Conservation (phyloP, 2,888 invertebrate genomes). For the Amiota communis region DNA sequence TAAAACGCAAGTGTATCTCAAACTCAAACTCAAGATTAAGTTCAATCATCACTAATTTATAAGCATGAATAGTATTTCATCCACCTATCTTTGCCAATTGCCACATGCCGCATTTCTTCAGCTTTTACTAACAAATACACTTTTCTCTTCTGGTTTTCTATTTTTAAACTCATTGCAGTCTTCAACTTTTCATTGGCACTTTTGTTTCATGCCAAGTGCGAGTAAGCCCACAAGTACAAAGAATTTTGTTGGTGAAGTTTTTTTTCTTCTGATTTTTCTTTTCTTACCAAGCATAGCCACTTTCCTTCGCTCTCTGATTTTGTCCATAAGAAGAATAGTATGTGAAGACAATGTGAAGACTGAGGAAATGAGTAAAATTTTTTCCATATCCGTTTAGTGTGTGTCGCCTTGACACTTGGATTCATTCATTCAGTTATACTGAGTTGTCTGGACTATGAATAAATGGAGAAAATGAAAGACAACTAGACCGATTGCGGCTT, state of each 20-base stretch:
- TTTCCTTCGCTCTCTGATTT: background rate
- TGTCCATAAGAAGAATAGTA: background rate
- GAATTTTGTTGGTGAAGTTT: too few relatives aligned
- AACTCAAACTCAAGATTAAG: background rate
- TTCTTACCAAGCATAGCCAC: background rate
- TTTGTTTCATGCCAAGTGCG: background rate
- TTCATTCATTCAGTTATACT: background rate
- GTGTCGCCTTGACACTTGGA: conserved; percentile 19
- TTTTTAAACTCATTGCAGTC: background rate
- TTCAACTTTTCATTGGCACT: background rate
- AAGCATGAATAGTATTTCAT: background rate
- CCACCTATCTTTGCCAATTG: background rate
- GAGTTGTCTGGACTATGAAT: too few relatives aligned
- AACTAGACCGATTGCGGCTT: too few relatives aligned
- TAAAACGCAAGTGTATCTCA: background rate
- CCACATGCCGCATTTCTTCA: background rate
- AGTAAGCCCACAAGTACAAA: background rate
- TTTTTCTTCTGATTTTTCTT: background rate
- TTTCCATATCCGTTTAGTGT: conserved; percentile 60
- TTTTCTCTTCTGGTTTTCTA: too few relatives aligned
- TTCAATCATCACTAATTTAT: conserved; percentile 9
- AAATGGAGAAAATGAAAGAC: too few relatives aligned
- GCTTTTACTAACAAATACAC: background rate
- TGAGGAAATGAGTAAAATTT: conserved; percentile 60
- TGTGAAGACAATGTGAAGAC: conserved; percentile 44